These are phyloP conservation scores for Silurus lanzhouensis DNA, from an alignment of 2,797 vertebrate species.

Conservation along the genomic window DNA sequence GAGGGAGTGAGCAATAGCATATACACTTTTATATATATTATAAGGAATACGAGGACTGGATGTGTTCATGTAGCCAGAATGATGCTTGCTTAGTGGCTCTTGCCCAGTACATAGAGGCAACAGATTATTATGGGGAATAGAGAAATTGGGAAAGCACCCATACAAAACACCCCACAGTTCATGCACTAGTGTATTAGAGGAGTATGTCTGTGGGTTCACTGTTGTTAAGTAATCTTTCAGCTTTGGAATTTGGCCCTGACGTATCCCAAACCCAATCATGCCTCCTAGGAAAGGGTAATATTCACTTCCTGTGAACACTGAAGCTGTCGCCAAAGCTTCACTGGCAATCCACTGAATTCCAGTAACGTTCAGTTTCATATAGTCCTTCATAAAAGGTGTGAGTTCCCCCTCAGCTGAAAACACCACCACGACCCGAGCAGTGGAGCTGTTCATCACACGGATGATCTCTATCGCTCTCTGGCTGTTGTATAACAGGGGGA, in stretches of 20 bases:
- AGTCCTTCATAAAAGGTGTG: conserved; percentile 72
- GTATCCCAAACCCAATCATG: conserved; percentile 74
- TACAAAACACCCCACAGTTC: conserved; percentile 74
- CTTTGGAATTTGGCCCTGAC: conserved; percentile 65
- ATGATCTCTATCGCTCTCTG: conserved; percentile 69
- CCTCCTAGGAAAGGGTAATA: conserved; percentile 73
- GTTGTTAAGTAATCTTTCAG: conserved; percentile 67
- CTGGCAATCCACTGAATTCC: conserved; percentile 78
- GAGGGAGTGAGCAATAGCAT: conserved; percentile 75
- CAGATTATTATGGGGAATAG: neutral
- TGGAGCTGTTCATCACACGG: conserved; percentile 68
- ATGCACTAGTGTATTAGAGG: conserved; percentile 60
- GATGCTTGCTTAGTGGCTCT: conserved; percentile 63
- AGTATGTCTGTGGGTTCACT: conserved; percentile 67
- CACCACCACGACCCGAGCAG: conserved; percentile 72
- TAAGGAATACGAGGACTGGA: conserved; percentile 74
- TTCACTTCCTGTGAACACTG: conserved; percentile 69
- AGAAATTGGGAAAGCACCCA: conserved; percentile 62
- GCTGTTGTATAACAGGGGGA: conserved; percentile 70
- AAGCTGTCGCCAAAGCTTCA: conserved; percentile 76
- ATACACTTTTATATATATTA: conserved; percentile 76
- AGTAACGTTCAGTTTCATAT: conserved; percentile 74
- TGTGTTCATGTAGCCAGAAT: conserved; percentile 73
- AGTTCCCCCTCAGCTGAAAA: conserved; percentile 77
- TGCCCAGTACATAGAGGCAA: conserved; percentile 66